Percentiles rank a stretch among this genome's conserved stretches.
Evolutionary conservation across 2,797 vertebrate species (phyloP).

Genomic region (Bucorvus abyssinicus): DNA sequence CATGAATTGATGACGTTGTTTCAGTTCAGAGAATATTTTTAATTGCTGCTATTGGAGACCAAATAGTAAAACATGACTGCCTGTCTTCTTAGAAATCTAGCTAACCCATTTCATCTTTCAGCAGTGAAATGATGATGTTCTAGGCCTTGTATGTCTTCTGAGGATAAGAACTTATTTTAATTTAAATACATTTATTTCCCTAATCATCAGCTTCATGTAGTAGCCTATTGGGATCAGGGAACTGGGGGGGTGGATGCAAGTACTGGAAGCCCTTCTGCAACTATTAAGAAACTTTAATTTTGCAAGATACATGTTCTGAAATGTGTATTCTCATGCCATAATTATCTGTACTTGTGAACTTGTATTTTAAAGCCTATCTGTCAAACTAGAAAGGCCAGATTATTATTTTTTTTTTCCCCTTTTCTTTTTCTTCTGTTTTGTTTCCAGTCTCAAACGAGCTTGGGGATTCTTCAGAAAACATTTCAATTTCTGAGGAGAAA

Average conservation of each 20-base stretch:
- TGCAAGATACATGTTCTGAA: not conserved
- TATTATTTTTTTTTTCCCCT: not conserved
- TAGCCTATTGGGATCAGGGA: not conserved
- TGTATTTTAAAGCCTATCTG: not conserved
- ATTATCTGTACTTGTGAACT: not conserved
- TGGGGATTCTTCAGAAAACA: not conserved
- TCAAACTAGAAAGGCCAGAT: not conserved
- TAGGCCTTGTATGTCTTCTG: not conserved
- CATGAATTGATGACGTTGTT: not conserved
- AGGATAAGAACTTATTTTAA: not conserved
- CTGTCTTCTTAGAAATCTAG: not conserved
- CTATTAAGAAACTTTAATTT: not conserved
- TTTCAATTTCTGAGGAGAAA: not conserved
- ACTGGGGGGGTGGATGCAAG: not conserved
- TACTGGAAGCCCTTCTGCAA: not conserved
- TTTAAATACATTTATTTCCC: not conserved
- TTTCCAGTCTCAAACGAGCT: not conserved
- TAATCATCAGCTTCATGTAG: not conserved
- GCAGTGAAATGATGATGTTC: not conserved
- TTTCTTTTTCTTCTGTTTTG: not conserved
- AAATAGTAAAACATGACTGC: not conserved
- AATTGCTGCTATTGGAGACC: not conserved
- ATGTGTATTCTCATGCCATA: not conserved
- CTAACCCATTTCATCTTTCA: not conserved
- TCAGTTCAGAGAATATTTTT: not conserved